Evolutionary conservation across 2,797 vertebrate species (phyloP), one percentile per base, ranked within the genome.

Genomic region (Typhlichthys subterraneus): DNA sequence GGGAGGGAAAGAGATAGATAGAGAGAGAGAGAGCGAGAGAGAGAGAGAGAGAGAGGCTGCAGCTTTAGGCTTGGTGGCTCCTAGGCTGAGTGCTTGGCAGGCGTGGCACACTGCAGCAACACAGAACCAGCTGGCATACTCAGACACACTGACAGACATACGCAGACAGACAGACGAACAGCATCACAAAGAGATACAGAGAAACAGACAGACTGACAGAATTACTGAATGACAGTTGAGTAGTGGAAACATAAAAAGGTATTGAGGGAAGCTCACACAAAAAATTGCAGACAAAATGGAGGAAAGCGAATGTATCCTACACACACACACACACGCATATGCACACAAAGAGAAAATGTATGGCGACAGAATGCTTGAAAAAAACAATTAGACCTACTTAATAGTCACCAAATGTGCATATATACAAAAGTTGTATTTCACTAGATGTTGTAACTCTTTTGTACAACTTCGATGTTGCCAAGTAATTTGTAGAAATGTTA

Each of bases 41-140:
- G n/a, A 19, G 53, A 57, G 29, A 50, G 46, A 47, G 61, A 61
- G 59, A 48, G 46, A 73, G 64, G 50, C n/a, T 17, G 45, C 15
- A 66, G 71, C 52, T 61, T 33, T 54, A 69, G 71, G 63, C 52
- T 9, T 60, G 55, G 69, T 65, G 1, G 51, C 47, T 53, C 59
- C 69, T 23, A 60, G 59, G 50, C 69, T 63, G 73, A 65, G 67
- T 71, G 72, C 65, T 82, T 82, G 72, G 74, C 82, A 87, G 79
- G 77, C 70, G 61, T 75, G 73, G 76, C 75, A 54, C 64, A 72
- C 73, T 81, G 85, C 80, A 80, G 78, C 80, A 80, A 54, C 65
- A 51, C 72, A 62, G 62, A 81, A 79, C 67, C 78, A 77, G 74
- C 80, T 80, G 77, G 72, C 73, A 67, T 46, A 52, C 61, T 72